Percentiles rank a stretch among this genome's conserved stretches.
phyloP scores from a whole-genome alignment of 2,797 vertebrate genomes.

The Tenualosa ilisha region DNA sequence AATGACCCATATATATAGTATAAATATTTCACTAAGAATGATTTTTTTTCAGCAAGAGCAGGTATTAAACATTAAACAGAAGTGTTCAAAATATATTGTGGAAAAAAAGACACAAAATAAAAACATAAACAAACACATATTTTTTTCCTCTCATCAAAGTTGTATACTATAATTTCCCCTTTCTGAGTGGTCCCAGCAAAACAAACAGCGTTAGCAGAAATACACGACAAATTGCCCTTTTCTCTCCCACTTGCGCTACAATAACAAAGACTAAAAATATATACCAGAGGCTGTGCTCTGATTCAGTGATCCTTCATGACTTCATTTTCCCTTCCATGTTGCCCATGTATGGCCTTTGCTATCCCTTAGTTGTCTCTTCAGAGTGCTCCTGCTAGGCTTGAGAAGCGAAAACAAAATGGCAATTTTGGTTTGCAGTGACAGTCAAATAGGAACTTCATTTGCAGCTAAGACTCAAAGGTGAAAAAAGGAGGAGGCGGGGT shows the following conservation, averaged over 20 bases:
- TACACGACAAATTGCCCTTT: slow-evolving; percentile 4
- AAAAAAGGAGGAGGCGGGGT: slow-evolving; percentile 41
- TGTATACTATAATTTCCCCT: slow-evolving; percentile 56
- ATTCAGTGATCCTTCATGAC: slow-evolving; percentile 1
- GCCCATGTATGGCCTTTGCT: background rate
- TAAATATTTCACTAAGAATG: slow-evolving; percentile 86
- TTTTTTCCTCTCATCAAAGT: slow-evolving; percentile 39
- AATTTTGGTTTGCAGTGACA: slow-evolving; percentile 2
- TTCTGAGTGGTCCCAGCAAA: slow-evolving; percentile 63
- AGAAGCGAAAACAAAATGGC: background rate
- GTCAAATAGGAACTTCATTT: background rate
- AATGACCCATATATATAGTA: slow-evolving; percentile 78
- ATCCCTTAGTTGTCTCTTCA: background rate
- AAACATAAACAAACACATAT: slow-evolving; percentile 18
- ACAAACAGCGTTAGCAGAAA: background rate
- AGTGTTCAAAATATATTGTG: slow-evolving; percentile 66
- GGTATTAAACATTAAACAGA: slow-evolving; percentile 67
- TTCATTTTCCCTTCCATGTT: slow-evolving; percentile 10
- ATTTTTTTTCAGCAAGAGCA: slow-evolving; percentile 67
- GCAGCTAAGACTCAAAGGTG: slow-evolving; percentile 40
- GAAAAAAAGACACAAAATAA: slow-evolving; percentile 58
- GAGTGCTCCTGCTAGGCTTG: background rate
- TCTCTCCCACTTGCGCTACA: background rate
- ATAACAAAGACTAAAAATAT: background rate
- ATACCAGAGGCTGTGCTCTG: slow-evolving; percentile 1